phyloP scores from a whole-genome alignment of 2,113 vertebrate genomes.

The Nanorana parkeri region DNA sequence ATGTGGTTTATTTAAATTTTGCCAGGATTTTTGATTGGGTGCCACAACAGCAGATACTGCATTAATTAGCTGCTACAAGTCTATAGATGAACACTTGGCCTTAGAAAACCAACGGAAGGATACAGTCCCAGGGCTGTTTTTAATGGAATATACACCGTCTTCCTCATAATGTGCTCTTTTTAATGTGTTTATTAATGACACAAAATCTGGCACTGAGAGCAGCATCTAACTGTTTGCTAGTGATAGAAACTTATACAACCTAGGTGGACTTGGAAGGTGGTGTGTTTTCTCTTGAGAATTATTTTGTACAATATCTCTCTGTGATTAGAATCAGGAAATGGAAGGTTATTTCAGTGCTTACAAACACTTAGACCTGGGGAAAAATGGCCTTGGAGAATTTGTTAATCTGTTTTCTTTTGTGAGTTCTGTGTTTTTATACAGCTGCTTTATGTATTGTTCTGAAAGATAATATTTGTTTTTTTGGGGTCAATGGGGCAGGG shows the following conservation, averaged over 20 bases:
- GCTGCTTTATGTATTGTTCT: too few relatives aligned
- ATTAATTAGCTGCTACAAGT: conserved; percentile 11
- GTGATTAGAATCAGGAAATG: conserved; percentile 9
- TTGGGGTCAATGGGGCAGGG: too few relatives aligned
- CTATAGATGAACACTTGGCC: conserved; percentile 10
- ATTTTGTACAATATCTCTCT: conserved; percentile 22
- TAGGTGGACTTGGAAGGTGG: conserved; percentile 9
- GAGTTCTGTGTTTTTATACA: too few relatives aligned
- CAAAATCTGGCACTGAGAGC: conserved; percentile 11
- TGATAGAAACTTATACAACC: conserved; percentile 22
- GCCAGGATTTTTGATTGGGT: conserved; percentile 11
- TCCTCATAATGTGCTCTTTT: conserved; percentile 26
- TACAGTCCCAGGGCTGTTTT: conserved; percentile 16
- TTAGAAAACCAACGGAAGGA: conserved; percentile 33
- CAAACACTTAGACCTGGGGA: neutral
- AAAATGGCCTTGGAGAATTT: neutral
- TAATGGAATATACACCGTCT: conserved; percentile 27
- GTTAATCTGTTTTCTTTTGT: too few relatives aligned
- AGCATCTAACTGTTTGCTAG: neutral
- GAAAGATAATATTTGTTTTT: too few relatives aligned
- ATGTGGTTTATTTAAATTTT: conserved; percentile 30
- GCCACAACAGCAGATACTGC: conserved; percentile 32
- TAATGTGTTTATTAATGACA: conserved; percentile 33
- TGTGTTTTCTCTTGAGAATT: conserved; percentile 7
- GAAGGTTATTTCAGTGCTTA: conserved; percentile 12